Percentiles rank a stretch among this genome's conserved stretches.
Conservation (phyloP, 23 tunicate genomes). For the Ciona savignyi region DNA sequence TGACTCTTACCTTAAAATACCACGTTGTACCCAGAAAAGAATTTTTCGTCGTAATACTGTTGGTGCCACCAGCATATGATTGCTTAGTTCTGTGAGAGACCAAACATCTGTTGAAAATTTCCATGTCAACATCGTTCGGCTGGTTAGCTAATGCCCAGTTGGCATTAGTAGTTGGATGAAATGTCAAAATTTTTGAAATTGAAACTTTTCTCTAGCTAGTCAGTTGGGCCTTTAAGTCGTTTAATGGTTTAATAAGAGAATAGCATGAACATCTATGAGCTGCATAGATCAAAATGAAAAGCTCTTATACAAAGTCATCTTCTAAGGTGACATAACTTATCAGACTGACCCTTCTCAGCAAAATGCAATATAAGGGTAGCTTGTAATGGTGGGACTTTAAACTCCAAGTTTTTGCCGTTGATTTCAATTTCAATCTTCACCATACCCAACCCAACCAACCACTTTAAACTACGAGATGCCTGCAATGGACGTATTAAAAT, state of each 20-base stretch:
- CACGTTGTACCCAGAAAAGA: conserved; percentile 81
- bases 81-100: conserved; percentile 52
- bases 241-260: too few species aligned
- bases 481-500: conserved; percentile 15
- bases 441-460: conserved; percentile 36
- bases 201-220: too few species aligned
- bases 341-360: conserved; percentile 46
- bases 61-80: conserved; percentile 40
- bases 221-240: too few species aligned
- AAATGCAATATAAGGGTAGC: conserved; percentile 59
- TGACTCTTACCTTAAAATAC: conserved; percentile 57
- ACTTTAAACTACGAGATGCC: conserved; percentile 65
- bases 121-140: too few species aligned
- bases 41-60: conserved; percentile 63
- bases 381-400: conserved; percentile 56
- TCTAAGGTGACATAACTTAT: conserved; percentile 4
- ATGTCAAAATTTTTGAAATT: too few species aligned
- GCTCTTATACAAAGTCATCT: too few species aligned
- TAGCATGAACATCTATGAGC: too few species aligned
- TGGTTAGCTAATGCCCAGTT: too few species aligned
- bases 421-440: conserved; percentile 84
- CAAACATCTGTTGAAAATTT: conserved; percentile 53
- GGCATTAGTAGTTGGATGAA: too few species aligned
- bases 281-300: too few species aligned
- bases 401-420: conserved; percentile 25